These are phyloP conservation scores for Drosophila antonietae DNA, from an alignment of 2,888 invertebrate genomes.

Conservation along the genomic window DNA sequence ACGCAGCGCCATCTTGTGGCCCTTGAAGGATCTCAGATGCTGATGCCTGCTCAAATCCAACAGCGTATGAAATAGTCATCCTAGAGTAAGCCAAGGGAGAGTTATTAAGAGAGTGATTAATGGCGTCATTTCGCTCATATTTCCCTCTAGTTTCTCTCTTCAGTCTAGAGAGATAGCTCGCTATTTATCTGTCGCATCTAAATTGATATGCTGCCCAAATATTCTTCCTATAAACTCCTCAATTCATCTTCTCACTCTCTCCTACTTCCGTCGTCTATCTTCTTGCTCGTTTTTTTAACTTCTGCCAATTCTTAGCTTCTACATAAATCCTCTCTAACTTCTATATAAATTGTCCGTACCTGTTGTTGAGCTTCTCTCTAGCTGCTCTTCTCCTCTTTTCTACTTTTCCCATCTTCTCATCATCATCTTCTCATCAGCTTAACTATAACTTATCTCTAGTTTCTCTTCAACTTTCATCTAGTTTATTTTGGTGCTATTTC, in stretches of 20 bases:
- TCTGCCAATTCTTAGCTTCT: no score
- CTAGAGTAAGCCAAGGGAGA: constrained; percentile 17
- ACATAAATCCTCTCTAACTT: not conserved
- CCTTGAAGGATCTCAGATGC: constrained; percentile 33
- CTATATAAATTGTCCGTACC: not conserved
- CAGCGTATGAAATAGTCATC: constrained; percentile 33
- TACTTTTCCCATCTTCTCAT: not conserved
- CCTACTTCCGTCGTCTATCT: no score
- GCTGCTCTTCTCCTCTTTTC: not conserved
- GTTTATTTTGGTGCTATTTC: not conserved
- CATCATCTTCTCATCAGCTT: no score
- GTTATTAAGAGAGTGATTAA: not conserved
- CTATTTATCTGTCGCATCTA: no score
- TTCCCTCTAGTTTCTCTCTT: no score
- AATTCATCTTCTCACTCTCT: no score
- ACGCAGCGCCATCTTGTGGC: constrained; percentile 21
- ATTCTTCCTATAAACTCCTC: no score
- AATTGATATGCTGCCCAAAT: no score
- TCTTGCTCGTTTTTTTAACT: not conserved
- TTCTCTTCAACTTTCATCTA: not conserved
- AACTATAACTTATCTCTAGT: not conserved
- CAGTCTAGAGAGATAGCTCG: no score
- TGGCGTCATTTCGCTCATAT: not conserved
- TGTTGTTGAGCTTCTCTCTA: not conserved
- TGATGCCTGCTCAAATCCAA: constrained; percentile 37